Percentiles rank a stretch among this genome's conserved stretches.
Conservation (phyloP, 2,797 vertebrate species). For the Steatocranus sp. region DNA sequence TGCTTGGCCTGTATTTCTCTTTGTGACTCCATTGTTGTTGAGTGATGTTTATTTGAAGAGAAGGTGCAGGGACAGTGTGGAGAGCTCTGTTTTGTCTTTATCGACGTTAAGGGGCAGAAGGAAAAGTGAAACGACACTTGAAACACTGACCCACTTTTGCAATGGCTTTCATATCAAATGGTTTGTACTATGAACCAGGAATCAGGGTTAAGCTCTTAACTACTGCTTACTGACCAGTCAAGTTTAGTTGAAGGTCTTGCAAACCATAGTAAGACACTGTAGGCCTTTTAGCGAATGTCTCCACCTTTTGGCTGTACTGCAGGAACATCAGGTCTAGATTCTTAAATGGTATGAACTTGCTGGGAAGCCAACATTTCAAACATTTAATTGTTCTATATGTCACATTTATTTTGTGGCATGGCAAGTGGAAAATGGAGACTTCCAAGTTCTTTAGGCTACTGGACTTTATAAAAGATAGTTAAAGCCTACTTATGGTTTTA, state of each 20-base stretch:
- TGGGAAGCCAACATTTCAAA: background rate
- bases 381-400: background rate
- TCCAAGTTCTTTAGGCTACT: background rate
- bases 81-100: background rate
- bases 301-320: background rate
- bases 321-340: background rate
- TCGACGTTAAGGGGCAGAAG: background rate
- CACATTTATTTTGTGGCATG: background rate
- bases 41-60: conserved; percentile 36
- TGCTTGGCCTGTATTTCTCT: background rate
- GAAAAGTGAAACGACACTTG: background rate
- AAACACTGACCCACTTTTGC: background rate
- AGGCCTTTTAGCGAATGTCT: background rate
- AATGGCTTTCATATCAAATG: background rate
- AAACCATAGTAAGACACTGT: background rate
- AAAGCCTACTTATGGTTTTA: background rate
- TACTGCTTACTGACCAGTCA: background rate
- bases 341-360: background rate
- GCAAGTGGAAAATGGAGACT: background rate
- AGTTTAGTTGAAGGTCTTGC: background rate
- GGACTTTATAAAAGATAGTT: background rate
- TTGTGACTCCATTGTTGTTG: background rate
- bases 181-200: background rate
- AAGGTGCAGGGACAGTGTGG: background rate
- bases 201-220: background rate